A percentile compares a stretch with the other conserved stretches of the same genome.
Evolutionary conservation across 2,797 vertebrate species (phyloP).

Genomic region (Pipistrellus pipistrellus): DNA sequence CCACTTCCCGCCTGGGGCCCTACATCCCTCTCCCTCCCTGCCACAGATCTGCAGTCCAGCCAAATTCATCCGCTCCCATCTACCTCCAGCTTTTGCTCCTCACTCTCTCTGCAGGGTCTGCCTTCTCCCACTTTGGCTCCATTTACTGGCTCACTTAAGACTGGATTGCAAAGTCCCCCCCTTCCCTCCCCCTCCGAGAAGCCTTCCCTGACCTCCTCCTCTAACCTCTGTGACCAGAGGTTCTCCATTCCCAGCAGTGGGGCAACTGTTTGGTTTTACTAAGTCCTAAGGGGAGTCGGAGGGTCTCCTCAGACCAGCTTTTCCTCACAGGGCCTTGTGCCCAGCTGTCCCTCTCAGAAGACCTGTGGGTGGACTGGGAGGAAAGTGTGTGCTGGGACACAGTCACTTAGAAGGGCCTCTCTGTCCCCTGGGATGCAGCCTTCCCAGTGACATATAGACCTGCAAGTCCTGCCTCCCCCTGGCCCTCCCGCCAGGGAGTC

Average conservation of each 20-base stretch:
- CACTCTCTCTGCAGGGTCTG: neutral
- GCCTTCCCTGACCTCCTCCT: neutral
- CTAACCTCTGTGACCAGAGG: neutral
- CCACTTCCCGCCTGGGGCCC: neutral
- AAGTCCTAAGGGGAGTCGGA: neutral
- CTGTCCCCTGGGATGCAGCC: neutral
- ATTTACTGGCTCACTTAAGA: neutral
- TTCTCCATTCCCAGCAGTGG: neutral
- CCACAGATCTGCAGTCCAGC: neutral
- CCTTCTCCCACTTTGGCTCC: neutral
- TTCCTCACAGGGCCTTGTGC: neutral
- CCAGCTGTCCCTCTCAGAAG: neutral
- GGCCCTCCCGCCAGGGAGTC: neutral
- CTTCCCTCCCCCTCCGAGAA: neutral
- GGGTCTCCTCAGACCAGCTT: neutral
- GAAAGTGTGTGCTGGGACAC: neutral
- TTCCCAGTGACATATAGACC: neutral
- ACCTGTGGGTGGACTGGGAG: neutral
- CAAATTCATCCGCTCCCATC: neutral
- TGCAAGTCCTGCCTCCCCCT: neutral
- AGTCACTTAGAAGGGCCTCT: neutral
- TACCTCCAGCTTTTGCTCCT: neutral
- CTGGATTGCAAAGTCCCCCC: neutral
- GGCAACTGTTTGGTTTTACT: neutral
- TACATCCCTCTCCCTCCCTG: neutral